Base-by-base conservation (phyloP, 2,797 vertebrate genomes). In the Sorex maritimensis region DNA sequence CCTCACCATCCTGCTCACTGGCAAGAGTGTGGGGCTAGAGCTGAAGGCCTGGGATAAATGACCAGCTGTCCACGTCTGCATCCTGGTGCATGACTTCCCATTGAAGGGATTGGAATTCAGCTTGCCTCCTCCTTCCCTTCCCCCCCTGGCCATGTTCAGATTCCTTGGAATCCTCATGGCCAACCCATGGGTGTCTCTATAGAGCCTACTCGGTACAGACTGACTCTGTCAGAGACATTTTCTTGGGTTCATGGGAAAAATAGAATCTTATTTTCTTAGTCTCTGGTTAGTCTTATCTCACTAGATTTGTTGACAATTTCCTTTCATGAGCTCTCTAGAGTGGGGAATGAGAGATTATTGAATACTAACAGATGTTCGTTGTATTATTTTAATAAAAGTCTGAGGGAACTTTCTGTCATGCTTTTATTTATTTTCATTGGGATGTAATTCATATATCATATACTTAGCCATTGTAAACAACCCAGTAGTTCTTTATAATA, bases 341-440 rank as follows among this genome's bases (percentile, higher is more conserved):
- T 41, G 1, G 8, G 44, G 5, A 55, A 15, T n/a, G 68, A 73
- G 58, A 30, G n/a, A 28, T 23, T 61, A 4, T 28, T 44, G 24
- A 87, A 46, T 46, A 13, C 26, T 63, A 86, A 52, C 23, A 67
- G 46, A 41, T 74, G 38, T 73, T 82, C 41, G n/a, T 6, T 19
- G 30, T n/a, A 13, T 52, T 74, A 12, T 82, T 83, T 93, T 65
- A 65, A 65, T 65, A 10, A 65, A 65, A 65, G 61, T 65, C 21
- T 87, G 26, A 38, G 24, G 6, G 15, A 73, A n/a, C 38, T 83
- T 41, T 79, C 38, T 78, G 71, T 34, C 41, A 30, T 69, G 38
- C 24, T 69, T 85, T 91, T 24, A 19, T 23, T 83, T 72, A 24
- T 91, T 85, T 93, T 79, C 75, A 91, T 34, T 88, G 77, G 38